Evolutionary conservation across 2,797 vertebrate species (phyloP), one percentile per base, ranked within the genome.

Genomic region (Enoplosus armatus): DNA sequence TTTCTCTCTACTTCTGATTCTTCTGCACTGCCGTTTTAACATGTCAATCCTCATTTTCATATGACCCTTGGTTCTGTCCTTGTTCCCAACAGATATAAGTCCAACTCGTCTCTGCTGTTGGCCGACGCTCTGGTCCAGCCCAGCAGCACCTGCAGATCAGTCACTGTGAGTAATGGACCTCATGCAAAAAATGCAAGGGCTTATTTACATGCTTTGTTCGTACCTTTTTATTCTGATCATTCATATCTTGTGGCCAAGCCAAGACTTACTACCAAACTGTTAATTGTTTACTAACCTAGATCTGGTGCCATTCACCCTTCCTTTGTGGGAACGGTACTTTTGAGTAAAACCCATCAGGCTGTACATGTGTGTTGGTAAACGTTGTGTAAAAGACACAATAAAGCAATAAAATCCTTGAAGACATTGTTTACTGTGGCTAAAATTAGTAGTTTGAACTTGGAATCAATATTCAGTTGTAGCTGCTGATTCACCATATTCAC

Each of bases 61-160:
- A 39, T 41, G n/a, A 71, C 29, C 37, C 33, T 2, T 47, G n/a
- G 3, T 27, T 77, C 62, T 85, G 35, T 75, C 39, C 6, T 3
- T 45, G 26, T 71, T 59, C 16, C 26, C 70, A 53, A 27, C 93
- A 99, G 98, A 92, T 97, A 96, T 92, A 98, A 97, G 93, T 97
- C 97, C 90, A 99, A 97, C 93, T 97, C 97, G 67, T 96, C 97
- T 81, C 97, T 99, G 72, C 94, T 99, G 92, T 94, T 99, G 75
- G 96, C 97, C 56, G 98, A 99, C 22, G 97, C 98, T 89, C 94
- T 96, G 86, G 98, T 99, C 89, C 97, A 99, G 90, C 97, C 97
- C 87, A 95, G 93, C 91, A 96, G 90, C 93, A 95, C 93, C 89
- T 96, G 95, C 87, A 98, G 97, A 97, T 95, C 97, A 72, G 96